Evolutionary conservation across 2,888 invertebrate species (phyloP).

Genomic region (Tuta absoluta): DNA sequence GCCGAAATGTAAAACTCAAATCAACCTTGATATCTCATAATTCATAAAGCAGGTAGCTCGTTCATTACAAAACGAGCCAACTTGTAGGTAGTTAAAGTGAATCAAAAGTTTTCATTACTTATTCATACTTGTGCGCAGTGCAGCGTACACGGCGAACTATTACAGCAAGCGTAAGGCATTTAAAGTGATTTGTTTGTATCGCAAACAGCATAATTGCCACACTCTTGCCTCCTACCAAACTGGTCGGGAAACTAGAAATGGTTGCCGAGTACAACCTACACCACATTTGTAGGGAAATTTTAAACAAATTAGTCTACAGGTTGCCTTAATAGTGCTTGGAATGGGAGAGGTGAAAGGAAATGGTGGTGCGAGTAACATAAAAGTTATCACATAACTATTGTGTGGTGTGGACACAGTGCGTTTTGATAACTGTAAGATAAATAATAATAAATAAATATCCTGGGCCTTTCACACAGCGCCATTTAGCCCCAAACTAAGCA

Average conservation of each 20-base stretch:
- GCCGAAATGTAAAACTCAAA: too few relatives aligned
- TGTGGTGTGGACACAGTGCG: too few relatives aligned
- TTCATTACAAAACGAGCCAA: background rate
- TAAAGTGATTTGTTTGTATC: conserved; percentile 69
- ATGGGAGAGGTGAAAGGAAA: conserved; percentile 3
- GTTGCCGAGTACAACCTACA: conserved; percentile 33
- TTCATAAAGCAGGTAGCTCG: background rate
- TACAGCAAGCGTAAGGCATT: conserved; percentile 58
- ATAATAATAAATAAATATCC: too few relatives aligned
- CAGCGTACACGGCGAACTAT: conserved; percentile 39
- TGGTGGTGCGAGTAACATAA: background rate
- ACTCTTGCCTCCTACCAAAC: conserved; percentile 44
- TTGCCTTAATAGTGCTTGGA: conserved; percentile 12
- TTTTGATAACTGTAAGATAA: too few relatives aligned
- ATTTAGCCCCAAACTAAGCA: too few relatives aligned
- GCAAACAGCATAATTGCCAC: conserved; percentile 59
- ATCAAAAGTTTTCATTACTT: conserved; percentile 19
- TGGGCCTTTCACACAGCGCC: too few relatives aligned
- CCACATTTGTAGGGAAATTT: conserved; percentile 19
- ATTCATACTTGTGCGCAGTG: conserved; percentile 51
- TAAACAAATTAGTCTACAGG: conserved; percentile 20
- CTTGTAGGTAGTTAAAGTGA: background rate
- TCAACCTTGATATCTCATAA: too few relatives aligned
- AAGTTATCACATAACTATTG: too few relatives aligned
- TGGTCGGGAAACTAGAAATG: conserved; percentile 55